Base-by-base conservation (phyloP, 1,140 invertebrate genomes). In the Caenorhabditis tropicalis region DNA sequence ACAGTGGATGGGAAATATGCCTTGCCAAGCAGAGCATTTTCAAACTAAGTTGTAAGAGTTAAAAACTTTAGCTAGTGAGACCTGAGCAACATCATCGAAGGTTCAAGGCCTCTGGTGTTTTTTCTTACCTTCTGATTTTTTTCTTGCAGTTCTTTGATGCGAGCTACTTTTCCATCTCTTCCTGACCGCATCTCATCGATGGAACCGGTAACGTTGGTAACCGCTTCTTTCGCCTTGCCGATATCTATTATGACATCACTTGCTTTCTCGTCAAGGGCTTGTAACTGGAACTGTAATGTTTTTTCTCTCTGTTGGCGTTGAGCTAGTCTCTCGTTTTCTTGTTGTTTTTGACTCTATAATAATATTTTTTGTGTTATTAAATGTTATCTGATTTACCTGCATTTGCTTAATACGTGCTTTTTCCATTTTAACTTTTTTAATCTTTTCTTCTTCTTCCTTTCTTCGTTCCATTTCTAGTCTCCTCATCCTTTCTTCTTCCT, bases 391-490 rank as follows among this genome's bases (percentile, higher is more conserved):
- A 27, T 2, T 10, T 43, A 74, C 88, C 48, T 87, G 81, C 24
- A 97, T 92, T 91, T 97, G 96, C 82, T 95, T 94, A 48, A 95
- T 94, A 89, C 96, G 94, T 90, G 97, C 95, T 90, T 95, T 95
- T 92, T 99, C 97, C 96, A 96, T 97, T 92, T 98, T 97, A 84
- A 96, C 93, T 89, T 97, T 95, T 56, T 97, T 93, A 89, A 98
- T 96, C 85, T 96, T 93, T 91, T 98, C 97, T 94, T 98, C 94
- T 92, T 98, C 96, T 92, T 95, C 95, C n/a, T 93, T 88, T 6
- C 92, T 92, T 84, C 92, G 92, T 91, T 93, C 86, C 19, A 88
- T 90, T 93, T 93, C 94, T 94, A 89, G 94, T 79, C 94, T 92
- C 90, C 95, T 94, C 89, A 49, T 79, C 94, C 94, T 89, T 94